Base-by-base conservation (phyloP, 2,888 invertebrate genomes). In the Calameuta filiformis region DNA sequence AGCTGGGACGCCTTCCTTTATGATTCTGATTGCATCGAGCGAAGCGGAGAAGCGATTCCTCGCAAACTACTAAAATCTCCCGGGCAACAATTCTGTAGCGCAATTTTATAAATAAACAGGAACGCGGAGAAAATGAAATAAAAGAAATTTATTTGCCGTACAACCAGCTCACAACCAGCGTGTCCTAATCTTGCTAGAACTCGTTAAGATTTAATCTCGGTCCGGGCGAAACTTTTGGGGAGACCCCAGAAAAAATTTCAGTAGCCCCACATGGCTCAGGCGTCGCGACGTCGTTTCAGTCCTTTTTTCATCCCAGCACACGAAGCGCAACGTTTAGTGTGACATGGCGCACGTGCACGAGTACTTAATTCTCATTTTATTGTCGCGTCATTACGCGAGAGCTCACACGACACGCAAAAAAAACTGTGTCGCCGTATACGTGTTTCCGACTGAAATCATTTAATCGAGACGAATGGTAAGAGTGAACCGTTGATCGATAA, bases 1-100 rank as follows among this genome's bases (percentile, higher is more conserved):
- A 86, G 94, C 93, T 1, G 95, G 95, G 0, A 95, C 95, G 0
- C 95, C 95, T 0, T 93, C 94, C 1, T 96, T 96, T 87, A 92
- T 94, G 73, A 88, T 95, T 73, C 86, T 95, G 75, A 93, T 94
- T 0, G 92, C 93, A 68, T 93, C 93, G 11, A 94, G 94, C 86
- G 87, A 89, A 76, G 92, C 93, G 30, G 95, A 95, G 86, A 92
- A 92, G 78, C 90, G 89, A 79, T 95, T 95, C 90, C 91, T 95
- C 82, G 91, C 93, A 71, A 93, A 92, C 85, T 94, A 93, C 89
- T 83, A 78, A 82, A 11, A 74, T 23, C 23, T 9, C 23, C 56
- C 23, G 23, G 56, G 23, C 9, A 23, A 56, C 9, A 9, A 11
- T 56, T 23, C 56, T 56, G 56, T 56, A 56, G 9, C 56, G 23